A percentile compares a stretch with the other conserved stretches of the same genome.
Evolutionary conservation across 2,888 invertebrate species (phyloP).

Genomic region (Ophraella communa): DNA sequence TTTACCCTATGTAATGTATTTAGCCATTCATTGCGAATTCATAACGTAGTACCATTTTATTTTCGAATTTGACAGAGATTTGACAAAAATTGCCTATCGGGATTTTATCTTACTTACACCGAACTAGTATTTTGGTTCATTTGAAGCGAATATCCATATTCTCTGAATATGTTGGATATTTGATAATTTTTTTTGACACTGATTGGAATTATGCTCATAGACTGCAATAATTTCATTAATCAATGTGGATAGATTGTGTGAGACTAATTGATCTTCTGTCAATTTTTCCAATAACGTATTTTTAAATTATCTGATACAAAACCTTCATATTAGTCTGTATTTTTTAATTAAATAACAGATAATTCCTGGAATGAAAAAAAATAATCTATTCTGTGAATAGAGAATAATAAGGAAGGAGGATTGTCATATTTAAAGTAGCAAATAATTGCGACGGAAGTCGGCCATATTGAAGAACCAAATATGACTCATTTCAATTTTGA

Average conservation of each 20-base stretch:
- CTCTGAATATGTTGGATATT: neutral
- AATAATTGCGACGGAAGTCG: too few relatives aligned
- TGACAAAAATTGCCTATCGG: constrained; percentile 16
- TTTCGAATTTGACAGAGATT: constrained; percentile 26
- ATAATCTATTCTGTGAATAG: too few relatives aligned
- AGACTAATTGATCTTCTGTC: neutral
- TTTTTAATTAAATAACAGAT: too few relatives aligned
- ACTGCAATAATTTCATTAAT: neutral
- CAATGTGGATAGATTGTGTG: neutral
- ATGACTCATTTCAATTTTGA: too few relatives aligned
- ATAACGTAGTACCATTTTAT: constrained; percentile 18
- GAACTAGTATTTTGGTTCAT: neutral
- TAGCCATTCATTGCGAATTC: constrained; percentile 29
- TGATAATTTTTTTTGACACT: neutral
- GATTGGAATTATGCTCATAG: neutral
- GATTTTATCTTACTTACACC: constrained; percentile 4
- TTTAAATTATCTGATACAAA: neutral
- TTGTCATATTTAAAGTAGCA: too few relatives aligned
- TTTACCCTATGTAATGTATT: constrained; percentile 34
- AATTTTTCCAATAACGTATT: neutral
- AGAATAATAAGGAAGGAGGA: too few relatives aligned
- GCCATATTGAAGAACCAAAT: too few relatives aligned
- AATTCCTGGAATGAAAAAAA: too few relatives aligned
- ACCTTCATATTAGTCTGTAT: too few relatives aligned
- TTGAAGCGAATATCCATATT: neutral